Conservation (phyloP, 2,888 invertebrate genomes). For the Diaperis boleti region DNA sequence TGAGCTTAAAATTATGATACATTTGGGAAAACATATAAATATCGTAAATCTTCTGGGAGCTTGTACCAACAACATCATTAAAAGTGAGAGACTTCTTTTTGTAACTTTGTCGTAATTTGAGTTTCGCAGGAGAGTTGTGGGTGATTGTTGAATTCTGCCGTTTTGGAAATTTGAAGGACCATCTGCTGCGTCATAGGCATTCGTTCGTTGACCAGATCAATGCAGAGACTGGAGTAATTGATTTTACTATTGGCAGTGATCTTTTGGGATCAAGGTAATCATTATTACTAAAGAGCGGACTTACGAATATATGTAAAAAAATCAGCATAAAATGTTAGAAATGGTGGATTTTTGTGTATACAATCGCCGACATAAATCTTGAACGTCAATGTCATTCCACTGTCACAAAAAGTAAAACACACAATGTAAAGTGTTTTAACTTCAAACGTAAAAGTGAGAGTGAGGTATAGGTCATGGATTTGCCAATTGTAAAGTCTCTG, state of each 20-base stretch:
- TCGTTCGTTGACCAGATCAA: slow-evolving; percentile 88
- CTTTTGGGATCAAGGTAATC: slow-evolving; percentile 62
- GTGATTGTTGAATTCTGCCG: slow-evolving; percentile 96
- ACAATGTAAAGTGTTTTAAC: no score
- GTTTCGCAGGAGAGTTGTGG: slow-evolving; percentile 81
- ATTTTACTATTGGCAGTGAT: slow-evolving; percentile 73
- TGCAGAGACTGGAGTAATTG: slow-evolving; percentile 75
- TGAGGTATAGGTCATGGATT: no score
- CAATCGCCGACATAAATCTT: no score
- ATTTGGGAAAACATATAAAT: slow-evolving; percentile 93
- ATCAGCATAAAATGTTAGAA: no score
- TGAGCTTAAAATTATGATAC: slow-evolving; percentile 96
- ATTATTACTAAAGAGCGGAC: no score
- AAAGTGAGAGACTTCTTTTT: slow-evolving; percentile 73
- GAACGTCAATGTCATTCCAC: no score
- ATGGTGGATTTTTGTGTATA: no score
- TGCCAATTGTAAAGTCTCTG: no score
- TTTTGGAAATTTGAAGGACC: slow-evolving; percentile 92
- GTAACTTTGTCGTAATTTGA: no score
- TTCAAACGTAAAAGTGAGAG: no score
- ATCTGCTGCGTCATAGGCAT: slow-evolving; percentile 83
- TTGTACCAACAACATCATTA: slow-evolving; percentile 89
- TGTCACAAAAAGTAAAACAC: neutral
- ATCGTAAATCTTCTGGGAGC: slow-evolving; percentile 96
- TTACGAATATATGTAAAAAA: no score